These are phyloP conservation scores for Acropora yongei DNA, from an alignment of 64 coral and sea anemone species.

Conservation along the genomic window DNA sequence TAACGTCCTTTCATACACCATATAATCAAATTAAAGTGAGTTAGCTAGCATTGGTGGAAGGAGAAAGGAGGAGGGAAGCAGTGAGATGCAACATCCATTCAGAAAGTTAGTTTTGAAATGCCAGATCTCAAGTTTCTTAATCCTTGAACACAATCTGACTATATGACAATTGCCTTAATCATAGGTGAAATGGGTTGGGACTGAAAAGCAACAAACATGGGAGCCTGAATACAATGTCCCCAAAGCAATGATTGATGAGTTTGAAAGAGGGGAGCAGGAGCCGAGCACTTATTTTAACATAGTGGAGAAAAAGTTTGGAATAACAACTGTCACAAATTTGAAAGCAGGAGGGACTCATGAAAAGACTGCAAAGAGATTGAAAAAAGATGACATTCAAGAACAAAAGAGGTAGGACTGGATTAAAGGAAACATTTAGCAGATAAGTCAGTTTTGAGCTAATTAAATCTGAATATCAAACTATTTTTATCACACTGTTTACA, in stretches of 20 bases:
- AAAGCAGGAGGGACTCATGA: background rate
- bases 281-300: background rate
- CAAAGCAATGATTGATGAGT: background rate
- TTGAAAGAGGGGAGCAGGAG: background rate
- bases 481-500: too few species aligned
- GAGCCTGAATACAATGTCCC: background rate
- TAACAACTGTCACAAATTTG: background rate
- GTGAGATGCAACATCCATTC: too few species aligned
- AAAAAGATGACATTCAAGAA: background rate
- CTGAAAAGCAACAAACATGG: background rate
- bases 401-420: too few species aligned
- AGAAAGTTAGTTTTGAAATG: too few species aligned
- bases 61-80: too few species aligned
- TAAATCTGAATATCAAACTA: too few species aligned
- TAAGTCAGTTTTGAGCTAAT: too few species aligned
- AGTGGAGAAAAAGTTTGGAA: background rate
- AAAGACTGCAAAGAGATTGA: constrained; percentile 9
- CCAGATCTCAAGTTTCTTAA: too few species aligned
- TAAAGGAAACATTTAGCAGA: too few species aligned
- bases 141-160: too few species aligned
- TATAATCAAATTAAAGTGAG: background rate
- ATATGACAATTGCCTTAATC: background rate
- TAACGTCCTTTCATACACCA: background rate
- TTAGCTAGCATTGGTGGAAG: too few species aligned
- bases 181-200: background rate